Percentiles rank a stretch among this genome's conserved stretches.
Evolutionary conservation across 2,888 invertebrate genomes (phyloP).

Genomic region (Drosophila colorata): DNA sequence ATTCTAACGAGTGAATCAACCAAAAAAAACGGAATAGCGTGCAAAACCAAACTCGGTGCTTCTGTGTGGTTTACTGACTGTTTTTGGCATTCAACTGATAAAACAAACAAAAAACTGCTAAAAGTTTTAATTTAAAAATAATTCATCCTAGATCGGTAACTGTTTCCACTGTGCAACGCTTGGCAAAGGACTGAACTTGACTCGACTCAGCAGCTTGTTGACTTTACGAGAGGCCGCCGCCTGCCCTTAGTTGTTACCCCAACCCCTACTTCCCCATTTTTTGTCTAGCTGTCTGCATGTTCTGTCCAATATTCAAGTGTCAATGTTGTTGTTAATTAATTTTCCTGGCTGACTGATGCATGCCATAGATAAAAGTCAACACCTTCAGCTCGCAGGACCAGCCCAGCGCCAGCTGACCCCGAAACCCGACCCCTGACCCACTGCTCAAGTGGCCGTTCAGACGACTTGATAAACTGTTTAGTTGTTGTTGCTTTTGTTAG

Average conservation of each 20-base stretch:
- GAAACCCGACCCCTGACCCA: conserved; percentile 28
- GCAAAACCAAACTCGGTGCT: no score
- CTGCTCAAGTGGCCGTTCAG: conserved; percentile 32
- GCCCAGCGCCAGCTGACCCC: conserved; percentile 1
- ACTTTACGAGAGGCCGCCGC: conserved; percentile 57
- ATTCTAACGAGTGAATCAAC: no score
- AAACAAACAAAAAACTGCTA: no score
- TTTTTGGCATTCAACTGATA: no score
- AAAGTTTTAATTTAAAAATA: no score
- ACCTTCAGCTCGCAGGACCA: conserved; percentile 16
- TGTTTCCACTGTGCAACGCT: neutral
- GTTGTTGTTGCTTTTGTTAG: conserved; percentile 34
- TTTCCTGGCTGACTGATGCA: conserved; percentile 77
- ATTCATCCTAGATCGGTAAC: no score
- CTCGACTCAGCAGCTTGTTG: conserved; percentile 66
- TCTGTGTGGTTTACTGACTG: no score
- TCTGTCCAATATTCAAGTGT: conserved; percentile 77
- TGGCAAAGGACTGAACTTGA: conserved; percentile 28
- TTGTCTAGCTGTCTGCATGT: conserved; percentile 45
- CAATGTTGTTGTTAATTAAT: conserved; percentile 82
- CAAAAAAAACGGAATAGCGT: no score
- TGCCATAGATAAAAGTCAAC: conserved; percentile 69
- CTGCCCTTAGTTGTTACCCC: no score
- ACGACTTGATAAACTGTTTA: conserved; percentile 65
- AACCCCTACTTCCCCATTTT: neutral